Percentiles rank a stretch among this genome's conserved stretches.
These are phyloP conservation scores for Hetaerina titia DNA, from an alignment of 2,888 invertebrate species.

Conservation along the genomic window DNA sequence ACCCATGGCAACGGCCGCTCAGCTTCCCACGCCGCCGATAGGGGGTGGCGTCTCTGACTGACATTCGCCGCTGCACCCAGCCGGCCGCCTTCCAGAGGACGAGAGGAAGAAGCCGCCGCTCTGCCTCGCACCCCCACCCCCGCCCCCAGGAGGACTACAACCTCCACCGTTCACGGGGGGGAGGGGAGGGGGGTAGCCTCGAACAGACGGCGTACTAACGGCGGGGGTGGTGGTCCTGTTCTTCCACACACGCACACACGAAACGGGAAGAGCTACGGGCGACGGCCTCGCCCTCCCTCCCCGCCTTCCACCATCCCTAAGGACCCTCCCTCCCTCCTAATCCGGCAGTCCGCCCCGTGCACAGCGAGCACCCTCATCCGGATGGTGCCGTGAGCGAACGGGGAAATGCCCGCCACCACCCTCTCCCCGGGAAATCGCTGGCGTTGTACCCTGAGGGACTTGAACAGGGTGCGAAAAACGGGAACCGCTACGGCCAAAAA, in stretches of 20 bases:
- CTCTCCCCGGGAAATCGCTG: neutral
- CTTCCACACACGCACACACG: neutral
- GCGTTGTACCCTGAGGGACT: too few relatives aligned
- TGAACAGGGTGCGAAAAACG: too few relatives aligned
- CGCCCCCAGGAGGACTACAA: neutral
- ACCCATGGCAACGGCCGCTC: slow-evolving; percentile 47
- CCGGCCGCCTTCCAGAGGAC: neutral
- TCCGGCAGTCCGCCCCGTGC: neutral
- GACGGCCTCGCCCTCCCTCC: neutral
- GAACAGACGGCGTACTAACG: neutral
- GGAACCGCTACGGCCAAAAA: too few relatives aligned
- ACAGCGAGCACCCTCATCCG: neutral
- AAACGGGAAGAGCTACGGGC: neutral
- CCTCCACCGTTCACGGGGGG: neutral
- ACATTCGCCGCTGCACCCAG: neutral
- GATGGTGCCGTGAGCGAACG: neutral
- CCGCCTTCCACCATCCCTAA: neutral
- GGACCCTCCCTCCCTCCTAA: neutral
- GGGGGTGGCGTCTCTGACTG: neutral
- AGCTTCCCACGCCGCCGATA: slow-evolving; percentile 16
- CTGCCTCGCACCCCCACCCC: neutral
- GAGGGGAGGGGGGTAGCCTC: neutral
- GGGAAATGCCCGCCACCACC: neutral
- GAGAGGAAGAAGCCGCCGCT: neutral
- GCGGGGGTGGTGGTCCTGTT: neutral